Base-by-base conservation (phyloP, 2,888 invertebrate species). In the Athripsodes cinereus region DNA sequence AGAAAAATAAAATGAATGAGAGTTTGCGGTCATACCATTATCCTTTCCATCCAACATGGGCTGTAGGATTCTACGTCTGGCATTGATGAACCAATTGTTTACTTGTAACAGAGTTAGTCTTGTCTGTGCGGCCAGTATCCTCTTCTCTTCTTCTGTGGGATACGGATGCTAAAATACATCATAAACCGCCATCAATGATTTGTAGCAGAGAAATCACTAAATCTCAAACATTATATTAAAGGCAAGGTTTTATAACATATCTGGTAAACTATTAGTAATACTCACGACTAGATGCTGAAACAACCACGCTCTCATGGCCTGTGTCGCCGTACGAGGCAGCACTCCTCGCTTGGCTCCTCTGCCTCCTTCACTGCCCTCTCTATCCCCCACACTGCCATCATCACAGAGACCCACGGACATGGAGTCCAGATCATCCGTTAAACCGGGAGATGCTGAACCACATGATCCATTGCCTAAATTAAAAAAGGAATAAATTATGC, bases 61-160 rank as follows among this genome's bases (percentile, higher is more conserved):
- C 71, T 94, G 94, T 55, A 95, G 77, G 67, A 95, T 95, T 65
- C 95, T 80, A 59, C 96, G 82, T 35, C 96, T 80, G 2, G 96
- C 96, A 76, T 96, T 96, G 65, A 96, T 95, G 74, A 96, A 92
- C 92, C 92, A 92, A 70, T 92, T 92, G 77, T 92, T 92, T 62
- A 95, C 93, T 75, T 93, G 93, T 48, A 92, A 79, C 53, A 93
- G 74, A 0, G 94, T 94, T 57, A 96, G 81, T 67, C 93, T 87
- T 34, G 95, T 95, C 72, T 94, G 91, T 22, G 87, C 86, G 1
- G 94, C 93, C 60, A 96, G 88, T 62, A 90, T 86, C 31, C 92
- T 84, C 72, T 96, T 96, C 72, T 96, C 94, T 69, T 95, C 95
- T 72, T 95, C 95, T 52, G 94, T 94, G 0, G 96, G 96, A 71